phyloP scores from a whole-genome alignment of 2,113 vertebrate genomes.

The Synchiropus splendidus region DNA sequence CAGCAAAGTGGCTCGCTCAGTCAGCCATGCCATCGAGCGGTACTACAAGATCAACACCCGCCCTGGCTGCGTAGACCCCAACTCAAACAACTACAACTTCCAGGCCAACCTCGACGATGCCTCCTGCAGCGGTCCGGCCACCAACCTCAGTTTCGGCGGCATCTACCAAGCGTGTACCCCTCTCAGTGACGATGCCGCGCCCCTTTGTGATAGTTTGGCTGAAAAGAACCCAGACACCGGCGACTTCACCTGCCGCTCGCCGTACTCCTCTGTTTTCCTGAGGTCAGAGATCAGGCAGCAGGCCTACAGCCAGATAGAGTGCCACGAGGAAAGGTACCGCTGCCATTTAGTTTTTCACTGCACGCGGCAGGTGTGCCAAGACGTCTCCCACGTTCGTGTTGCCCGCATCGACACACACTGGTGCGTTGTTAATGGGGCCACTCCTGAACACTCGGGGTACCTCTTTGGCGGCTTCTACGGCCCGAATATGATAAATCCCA shows the following conservation, averaged over 20 bases:
- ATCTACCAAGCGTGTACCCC: conserved; percentile 70
- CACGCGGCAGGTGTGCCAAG: conserved; percentile 42
- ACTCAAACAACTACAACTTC: conserved; percentile 82
- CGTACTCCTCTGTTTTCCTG: conserved; percentile 62
- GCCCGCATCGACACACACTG: conserved; percentile 73
- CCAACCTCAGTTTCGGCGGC: conserved; percentile 83
- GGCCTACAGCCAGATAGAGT: conserved; percentile 69
- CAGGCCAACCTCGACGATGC: conserved; percentile 78
- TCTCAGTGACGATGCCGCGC: conserved; percentile 29
- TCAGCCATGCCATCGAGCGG: conserved; percentile 64
- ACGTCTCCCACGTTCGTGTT: conserved; percentile 61
- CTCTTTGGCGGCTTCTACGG: conserved; percentile 84
- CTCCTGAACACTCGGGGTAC: conserved; percentile 57
- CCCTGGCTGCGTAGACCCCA: conserved; percentile 71
- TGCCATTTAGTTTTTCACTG: conserved; percentile 26
- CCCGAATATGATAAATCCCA: conserved; percentile 59
- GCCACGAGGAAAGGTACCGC: conserved; percentile 20
- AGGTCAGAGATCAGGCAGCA: conserved; percentile 68
- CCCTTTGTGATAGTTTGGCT: conserved; percentile 61
- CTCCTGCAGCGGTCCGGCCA: conserved; percentile 68
- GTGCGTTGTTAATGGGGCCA: conserved; percentile 48
- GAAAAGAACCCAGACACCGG: conserved; percentile 79
- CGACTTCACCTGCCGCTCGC: conserved; percentile 60
- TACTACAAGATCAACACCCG: conserved; percentile 80
- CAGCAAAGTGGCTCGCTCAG: conserved; percentile 54